Base-by-base conservation (phyloP, 2,113 vertebrate genomes). In the Struthidea cinerea region DNA sequence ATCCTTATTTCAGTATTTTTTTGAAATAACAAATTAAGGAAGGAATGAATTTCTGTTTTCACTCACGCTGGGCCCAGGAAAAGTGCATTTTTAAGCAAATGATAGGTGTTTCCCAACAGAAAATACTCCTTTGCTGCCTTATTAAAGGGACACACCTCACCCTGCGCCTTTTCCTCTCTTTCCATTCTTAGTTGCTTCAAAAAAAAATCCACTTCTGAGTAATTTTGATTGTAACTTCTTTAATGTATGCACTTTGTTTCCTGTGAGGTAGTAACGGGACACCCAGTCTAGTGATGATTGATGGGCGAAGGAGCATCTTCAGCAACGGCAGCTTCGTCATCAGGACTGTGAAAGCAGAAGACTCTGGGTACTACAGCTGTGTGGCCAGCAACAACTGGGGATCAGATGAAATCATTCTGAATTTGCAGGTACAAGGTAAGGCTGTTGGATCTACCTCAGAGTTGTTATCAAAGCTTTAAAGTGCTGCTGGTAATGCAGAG, bases 361-460 rank as follows among this genome's bases (percentile, higher is more conserved):
- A 99, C 96, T 99, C 99, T 7, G 99, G 99, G 76, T 99, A 99
- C 92, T 99, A 99, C 97, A 99, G 98, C 91, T 99, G 99, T 4
- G 97, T 99, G 59, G 99, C 99, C 97, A 99, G 98, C 91, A 99
- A 99, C 98, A 99, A 98, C 98, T 99, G 99, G 99, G 99, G 99
- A 33, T 99, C 99, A 3, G 99, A 99, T 86, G 99, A 99, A 90
- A 99, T 99, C 79, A 99, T 99, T 57, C 80, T 99, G 82, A 99
- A 99, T 96, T 98, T 99, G 71, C 99, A 99, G 97, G 99, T 99
- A 14, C 99, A 99, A 99, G 99, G 99, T 99, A 98, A 91, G 93
- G 28, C 56, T 78, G 4, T 32, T 68, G 44, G 30, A 65, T 47
- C 20, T 55, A 3, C 78, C 41, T 64, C 1, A 0, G 52, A 23